Conservation (phyloP, 53 echinoderm and acorn worm species). For the Arbacia lixula region DNA sequence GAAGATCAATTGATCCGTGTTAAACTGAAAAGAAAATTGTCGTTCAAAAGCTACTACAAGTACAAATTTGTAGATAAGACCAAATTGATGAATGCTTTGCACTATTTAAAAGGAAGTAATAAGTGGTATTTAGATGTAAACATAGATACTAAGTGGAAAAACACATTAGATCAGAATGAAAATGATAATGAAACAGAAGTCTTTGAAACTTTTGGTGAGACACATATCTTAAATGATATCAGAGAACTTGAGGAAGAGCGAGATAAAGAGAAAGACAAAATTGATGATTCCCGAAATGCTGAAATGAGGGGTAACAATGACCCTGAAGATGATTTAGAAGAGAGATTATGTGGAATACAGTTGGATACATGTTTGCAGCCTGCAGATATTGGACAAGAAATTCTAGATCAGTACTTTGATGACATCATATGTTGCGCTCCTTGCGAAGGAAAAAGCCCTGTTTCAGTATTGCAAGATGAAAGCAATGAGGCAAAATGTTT, state of each 20-base stretch:
- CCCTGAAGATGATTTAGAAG: conserved; percentile 26
- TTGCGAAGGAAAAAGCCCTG: conserved; percentile 74
- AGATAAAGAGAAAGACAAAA: background rate
- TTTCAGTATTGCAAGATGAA: conserved; percentile 64
- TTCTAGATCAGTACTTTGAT: conserved; percentile 49
- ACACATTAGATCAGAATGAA: conserved; percentile 26
- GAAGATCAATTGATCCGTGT: conserved; percentile 67
- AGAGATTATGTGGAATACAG: conserved; percentile 49
- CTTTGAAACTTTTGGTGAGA: background rate
- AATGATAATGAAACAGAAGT: conserved; percentile 48
- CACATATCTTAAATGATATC: no score
- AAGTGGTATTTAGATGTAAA: conserved; percentile 49
- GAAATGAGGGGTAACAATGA: background rate
- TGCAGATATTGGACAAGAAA: conserved; percentile 56
- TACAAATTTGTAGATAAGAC: conserved; percentile 61
- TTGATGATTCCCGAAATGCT: background rate
- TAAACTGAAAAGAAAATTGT: conserved; percentile 68
- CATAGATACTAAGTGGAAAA: conserved; percentile 42
- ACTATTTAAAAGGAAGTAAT: conserved; percentile 57
- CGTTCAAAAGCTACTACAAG: conserved; percentile 62
- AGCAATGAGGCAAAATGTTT: conserved; percentile 65
- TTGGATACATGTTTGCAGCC: conserved; percentile 64
- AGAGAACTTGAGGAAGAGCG: background rate
- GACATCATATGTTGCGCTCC: conserved; percentile 65
- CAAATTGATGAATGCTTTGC: conserved; percentile 60